A percentile compares a stretch with the other conserved stretches of the same genome.
Conservation (phyloP, 1,140 invertebrate genomes). For the Listronotus oregonensis region DNA sequence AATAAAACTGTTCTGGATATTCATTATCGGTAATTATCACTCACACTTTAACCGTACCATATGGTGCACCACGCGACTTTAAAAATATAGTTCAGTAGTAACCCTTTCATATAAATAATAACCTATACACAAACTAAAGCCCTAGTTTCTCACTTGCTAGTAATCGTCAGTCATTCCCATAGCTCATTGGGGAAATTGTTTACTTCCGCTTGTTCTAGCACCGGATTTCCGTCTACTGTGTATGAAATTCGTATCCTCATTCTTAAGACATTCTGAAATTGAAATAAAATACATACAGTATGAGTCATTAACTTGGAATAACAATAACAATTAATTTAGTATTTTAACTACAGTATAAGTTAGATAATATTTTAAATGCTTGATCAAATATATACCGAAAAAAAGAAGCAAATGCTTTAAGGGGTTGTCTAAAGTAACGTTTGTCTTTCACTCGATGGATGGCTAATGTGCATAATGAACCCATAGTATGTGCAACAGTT, state of each 20-base stretch:
- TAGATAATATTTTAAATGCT: too few relatives aligned
- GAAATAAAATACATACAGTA: slow-evolving; percentile 12
- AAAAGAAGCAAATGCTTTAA: too few relatives aligned
- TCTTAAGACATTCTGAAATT: slow-evolving; percentile 74
- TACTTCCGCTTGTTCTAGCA: slow-evolving; percentile 90
- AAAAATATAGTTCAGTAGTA: slow-evolving; percentile 36
- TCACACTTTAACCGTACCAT: too few relatives aligned
- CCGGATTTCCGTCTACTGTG: slow-evolving; percentile 71
- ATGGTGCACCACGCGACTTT: not conserved
- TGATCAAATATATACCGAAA: too few relatives aligned
- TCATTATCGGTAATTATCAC: too few relatives aligned
- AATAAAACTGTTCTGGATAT: too few relatives aligned
- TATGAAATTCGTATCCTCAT: slow-evolving; percentile 92
- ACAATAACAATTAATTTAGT: not conserved
- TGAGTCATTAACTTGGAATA: slow-evolving; percentile 3
- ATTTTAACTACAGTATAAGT: not conserved
- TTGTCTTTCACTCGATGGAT: too few relatives aligned
- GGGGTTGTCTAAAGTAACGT: too few relatives aligned
- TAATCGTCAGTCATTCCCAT: slow-evolving; percentile 66
- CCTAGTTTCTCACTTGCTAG: slow-evolving; percentile 1
- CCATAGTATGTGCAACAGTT: too few relatives aligned
- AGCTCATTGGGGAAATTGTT: slow-evolving; percentile 76
- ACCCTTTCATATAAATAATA: slow-evolving; percentile 26
- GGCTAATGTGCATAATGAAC: too few relatives aligned
- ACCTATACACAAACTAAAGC: slow-evolving; percentile 34